Base-by-base conservation (phyloP, 1,140 invertebrate genomes). In the Onthophagus taurus region DNA sequence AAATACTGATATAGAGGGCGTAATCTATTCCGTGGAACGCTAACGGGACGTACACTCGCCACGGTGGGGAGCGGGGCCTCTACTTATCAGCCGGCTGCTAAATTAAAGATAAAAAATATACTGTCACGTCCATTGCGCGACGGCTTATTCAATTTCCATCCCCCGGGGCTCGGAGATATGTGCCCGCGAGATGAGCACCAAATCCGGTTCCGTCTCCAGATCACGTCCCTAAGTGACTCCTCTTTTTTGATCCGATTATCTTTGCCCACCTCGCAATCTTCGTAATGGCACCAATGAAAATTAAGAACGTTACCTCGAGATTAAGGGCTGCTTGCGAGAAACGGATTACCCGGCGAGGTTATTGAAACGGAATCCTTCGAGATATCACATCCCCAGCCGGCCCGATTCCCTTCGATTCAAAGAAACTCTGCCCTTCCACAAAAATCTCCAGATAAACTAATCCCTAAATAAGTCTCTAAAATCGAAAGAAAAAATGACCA, bases 41-140 rank as follows among this genome's bases (percentile, higher is more conserved):
- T 47, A 18, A 18, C 31, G 20, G n/a, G n/a, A n/a, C n/a, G n/a
- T n/a, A n/a, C n/a, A n/a, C n/a, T n/a, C n/a, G n/a, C n/a, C n/a
- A n/a, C n/a, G n/a, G n/a, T n/a, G n/a, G n/a, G n/a, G n/a, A n/a
- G n/a, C n/a, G n/a, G n/a, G n/a, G n/a, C n/a, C n/a, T n/a, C 21
- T 30, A 42, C 26, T 45, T 38, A 38, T 62, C 58, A 60, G 57
- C 42, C 45, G 42, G 52, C 55, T 60, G 57, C 59, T 63, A 61
- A 63, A 63, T 63, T 63, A 63, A 59, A 63, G 60, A 63, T 63
- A 63, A 63, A 61, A 61, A 63, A 63, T 63, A 61, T 58, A 58
- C 55, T 59, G 57, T 60, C 60, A 60, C 57, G 55, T 60, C 55
- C 56, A 57, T 59, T 60, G 51, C 54, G 49, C 55, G 49, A 13